phyloP scores from a whole-genome alignment of 2,888 invertebrate genomes.

The Lagria hirta region DNA sequence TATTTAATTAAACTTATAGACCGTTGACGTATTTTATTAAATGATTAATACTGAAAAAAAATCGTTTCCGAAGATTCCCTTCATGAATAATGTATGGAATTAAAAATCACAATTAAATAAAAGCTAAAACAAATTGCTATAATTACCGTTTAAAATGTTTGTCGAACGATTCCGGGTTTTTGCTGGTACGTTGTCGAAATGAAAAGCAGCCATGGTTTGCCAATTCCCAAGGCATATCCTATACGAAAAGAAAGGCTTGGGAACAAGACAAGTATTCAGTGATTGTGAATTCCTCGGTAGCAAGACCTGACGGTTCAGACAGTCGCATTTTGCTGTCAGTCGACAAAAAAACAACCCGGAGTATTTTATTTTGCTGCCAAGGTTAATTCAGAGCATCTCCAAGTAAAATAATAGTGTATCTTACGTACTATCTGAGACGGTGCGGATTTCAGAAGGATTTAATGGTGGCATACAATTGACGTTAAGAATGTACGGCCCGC shows the following conservation, averaged over 20 bases:
- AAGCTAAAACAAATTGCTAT: constrained; percentile 41
- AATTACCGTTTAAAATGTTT: constrained; percentile 39
- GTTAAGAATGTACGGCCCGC: constrained; percentile 36
- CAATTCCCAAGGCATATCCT: constrained; percentile 36
- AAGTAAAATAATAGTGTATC: constrained; percentile 53
- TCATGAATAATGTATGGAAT: constrained; percentile 31
- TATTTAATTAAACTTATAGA: too few species aligned
- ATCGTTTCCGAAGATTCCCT: too few species aligned
- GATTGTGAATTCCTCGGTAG: constrained; percentile 50
- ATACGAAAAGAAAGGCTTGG: constrained; percentile 36
- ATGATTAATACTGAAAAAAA: too few species aligned
- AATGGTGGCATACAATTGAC: constrained; percentile 48
- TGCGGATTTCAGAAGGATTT: constrained; percentile 48
- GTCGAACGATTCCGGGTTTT: constrained; percentile 37
- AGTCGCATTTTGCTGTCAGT: constrained; percentile 55
- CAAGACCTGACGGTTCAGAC: constrained; percentile 49
- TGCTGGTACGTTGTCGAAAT: constrained; percentile 28
- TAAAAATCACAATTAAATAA: constrained; percentile 42
- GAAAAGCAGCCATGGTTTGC: constrained; percentile 33
- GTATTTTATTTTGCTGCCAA: constrained; percentile 55
- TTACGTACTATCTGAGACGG: constrained; percentile 45
- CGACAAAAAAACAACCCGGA: constrained; percentile 38
- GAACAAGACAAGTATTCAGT: constrained; percentile 45
- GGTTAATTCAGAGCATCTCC: constrained; percentile 55
- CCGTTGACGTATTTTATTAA: too few species aligned